Percentiles rank a stretch among this genome's conserved stretches.
phyloP scores from a whole-genome alignment of 1,140 invertebrate genomes.

The Elymnias hypermnestra region DNA sequence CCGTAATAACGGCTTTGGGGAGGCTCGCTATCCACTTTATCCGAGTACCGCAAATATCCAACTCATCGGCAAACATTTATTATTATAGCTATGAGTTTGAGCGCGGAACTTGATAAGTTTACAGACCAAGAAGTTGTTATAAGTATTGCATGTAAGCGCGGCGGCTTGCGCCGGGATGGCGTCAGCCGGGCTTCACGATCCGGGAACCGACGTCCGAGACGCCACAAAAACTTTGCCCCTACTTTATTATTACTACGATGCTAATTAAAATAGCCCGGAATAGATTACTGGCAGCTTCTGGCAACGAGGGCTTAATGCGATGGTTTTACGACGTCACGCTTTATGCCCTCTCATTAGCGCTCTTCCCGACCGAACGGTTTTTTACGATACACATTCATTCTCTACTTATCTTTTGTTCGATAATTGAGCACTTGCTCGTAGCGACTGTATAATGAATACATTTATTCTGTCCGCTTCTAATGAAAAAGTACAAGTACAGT shows the following conservation, averaged over 20 bases:
- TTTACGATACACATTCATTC: slow-evolving; percentile 47
- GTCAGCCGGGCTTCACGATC: slow-evolving; percentile 33
- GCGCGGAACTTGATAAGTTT: slow-evolving; percentile 53
- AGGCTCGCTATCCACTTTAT: slow-evolving; percentile 16
- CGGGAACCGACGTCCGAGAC: slow-evolving; percentile 49
- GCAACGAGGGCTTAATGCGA: slow-evolving; percentile 59
- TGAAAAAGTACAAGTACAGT: neutral
- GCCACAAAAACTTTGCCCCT: slow-evolving; percentile 60
- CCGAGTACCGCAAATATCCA: slow-evolving; percentile 24
- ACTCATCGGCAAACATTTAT: slow-evolving; percentile 40
- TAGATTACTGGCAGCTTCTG: slow-evolving; percentile 68
- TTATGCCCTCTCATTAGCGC: slow-evolving; percentile 69
- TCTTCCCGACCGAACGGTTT: slow-evolving; percentile 48
- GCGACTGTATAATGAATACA: slow-evolving; percentile 3
- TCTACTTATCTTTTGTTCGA: slow-evolving; percentile 10
- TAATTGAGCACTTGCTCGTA: slow-evolving; percentile 7
- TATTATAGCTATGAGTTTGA: slow-evolving; percentile 50
- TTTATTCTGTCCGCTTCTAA: neutral
- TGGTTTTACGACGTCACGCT: slow-evolving; percentile 69
- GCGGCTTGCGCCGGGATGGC: slow-evolving; percentile 17
- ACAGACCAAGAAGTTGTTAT: slow-evolving; percentile 54
- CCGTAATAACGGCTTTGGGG: slow-evolving; percentile 2
- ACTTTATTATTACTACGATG: slow-evolving; percentile 63
- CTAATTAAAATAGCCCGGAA: slow-evolving; percentile 72
- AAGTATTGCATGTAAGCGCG: slow-evolving; percentile 45